Base-by-base conservation (phyloP, 2,797 vertebrate species). In the Gymnocypris eckloni region DNA sequence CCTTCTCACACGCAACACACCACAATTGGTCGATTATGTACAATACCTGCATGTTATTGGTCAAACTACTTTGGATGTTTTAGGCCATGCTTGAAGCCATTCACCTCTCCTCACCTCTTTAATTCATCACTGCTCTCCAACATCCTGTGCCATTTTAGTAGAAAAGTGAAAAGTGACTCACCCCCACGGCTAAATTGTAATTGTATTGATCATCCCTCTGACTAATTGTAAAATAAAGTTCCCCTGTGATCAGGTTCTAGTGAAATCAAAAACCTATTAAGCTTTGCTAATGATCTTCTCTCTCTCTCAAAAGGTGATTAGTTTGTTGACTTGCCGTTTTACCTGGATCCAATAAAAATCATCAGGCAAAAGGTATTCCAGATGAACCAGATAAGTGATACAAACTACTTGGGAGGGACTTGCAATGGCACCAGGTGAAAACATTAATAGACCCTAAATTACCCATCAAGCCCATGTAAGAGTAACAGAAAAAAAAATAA, bases 141-240 rank as follows among this genome's bases (percentile, higher is more conserved):
- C 82, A 82, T 78, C 67, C 69, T 82, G 50, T 72, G 81, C 48
- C 64, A 84, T 86, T 79, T 70, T 70, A 45, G 48, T 75, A 70
- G 33, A n/a, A 79, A 33, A 33, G 33, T 33, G 75, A 83, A 67
- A 75, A 83, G 61, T 76, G 82, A 73, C 61, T 52, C 78, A 83
- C 87, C 81, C 84, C 72, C 54, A 61, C 41, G 81, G 87, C 89
- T 86, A 87, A 89, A 89, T 22, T 72, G 71, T 87, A 91, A 90
- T 88, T 78, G 70, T 77, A 93, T 92, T 89, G 92, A 94, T 92
- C 83, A 81, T 80, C 73, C 72, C 79, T 85, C 87, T 89, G 91
- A 92, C 90, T 94, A 92, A 93, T 93, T 92, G 92, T 90, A 92
- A 91, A 94, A 91, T 92, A 93, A 93, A 93, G 88, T 87, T 91